These are phyloP conservation scores for Crossaster papposus DNA, from an alignment of 53 echinoderm and acorn worm species.

Conservation along the genomic window DNA sequence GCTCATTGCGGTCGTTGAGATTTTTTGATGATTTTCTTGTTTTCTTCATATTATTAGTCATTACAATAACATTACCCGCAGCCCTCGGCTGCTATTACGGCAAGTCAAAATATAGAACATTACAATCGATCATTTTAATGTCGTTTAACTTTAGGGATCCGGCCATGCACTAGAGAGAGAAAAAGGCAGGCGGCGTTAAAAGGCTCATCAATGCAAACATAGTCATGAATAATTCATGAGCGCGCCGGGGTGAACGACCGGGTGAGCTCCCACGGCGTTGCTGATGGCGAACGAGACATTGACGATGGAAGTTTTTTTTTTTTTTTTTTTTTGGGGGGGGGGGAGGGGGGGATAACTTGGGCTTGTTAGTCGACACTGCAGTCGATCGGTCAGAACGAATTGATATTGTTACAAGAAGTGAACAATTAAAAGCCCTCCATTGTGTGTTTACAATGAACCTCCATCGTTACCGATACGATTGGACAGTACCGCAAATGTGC, in stretches of 20 bases:
- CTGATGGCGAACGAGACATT: neutral
- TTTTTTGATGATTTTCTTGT: neutral
- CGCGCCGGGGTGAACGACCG: conserved; percentile 31
- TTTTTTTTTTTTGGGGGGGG: no score
- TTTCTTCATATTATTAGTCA: conserved; percentile 38
- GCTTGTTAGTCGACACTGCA: neutral
- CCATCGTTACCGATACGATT: no score
- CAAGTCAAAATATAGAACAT: neutral
- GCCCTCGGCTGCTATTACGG: neutral
- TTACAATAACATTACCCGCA: conserved; percentile 30
- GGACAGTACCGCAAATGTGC: no score
- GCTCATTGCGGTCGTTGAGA: neutral
- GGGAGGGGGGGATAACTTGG: no score
- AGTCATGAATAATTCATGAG: conserved; percentile 48
- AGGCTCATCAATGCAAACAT: conserved; percentile 25
- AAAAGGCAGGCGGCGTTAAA: conserved; percentile 23
- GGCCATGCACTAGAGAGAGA: no score
- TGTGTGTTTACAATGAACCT: neutral
- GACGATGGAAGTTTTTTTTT: neutral
- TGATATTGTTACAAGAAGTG: neutral
- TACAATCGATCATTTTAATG: conserved; percentile 35
- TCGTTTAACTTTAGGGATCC: neutral
- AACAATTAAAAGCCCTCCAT: neutral
- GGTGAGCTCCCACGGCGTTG: neutral
- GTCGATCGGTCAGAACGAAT: neutral